Base-by-base conservation (phyloP, 2,888 invertebrate genomes). In the Biston stratarius region DNA sequence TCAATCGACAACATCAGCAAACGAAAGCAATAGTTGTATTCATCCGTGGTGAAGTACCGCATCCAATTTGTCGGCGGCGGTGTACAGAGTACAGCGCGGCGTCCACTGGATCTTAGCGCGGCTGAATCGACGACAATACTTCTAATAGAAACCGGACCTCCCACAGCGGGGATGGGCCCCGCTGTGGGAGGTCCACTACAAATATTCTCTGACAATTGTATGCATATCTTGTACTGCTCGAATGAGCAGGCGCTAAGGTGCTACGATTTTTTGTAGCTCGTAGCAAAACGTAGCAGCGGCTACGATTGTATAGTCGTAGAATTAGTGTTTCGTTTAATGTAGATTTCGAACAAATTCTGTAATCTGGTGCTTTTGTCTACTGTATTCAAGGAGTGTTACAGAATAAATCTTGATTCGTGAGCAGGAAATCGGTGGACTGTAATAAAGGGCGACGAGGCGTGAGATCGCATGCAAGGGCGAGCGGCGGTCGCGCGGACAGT, bases 1-100 rank as follows among this genome's bases (percentile, higher is more conserved):
- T 24, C 40, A 7, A 49, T n/a, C 38, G 48, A 5, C 15, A 51
- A 40, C 24, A 40, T 5, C 11, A 24, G 15, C 38, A 40, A 34
- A 52, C 51, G 14, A 36, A 34, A 52, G 36, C 52, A 9, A 36
- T 52, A 52, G 51, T 51, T 12, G 34, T 51, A 51, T 51, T 51
- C 34, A n/a, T 42, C 34, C 10, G 24, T 9, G 14, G 6, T 34
- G 14, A 44, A 52, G 14, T 52, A 60, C 14, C 15, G 60, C 34
- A 49, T 60, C 60, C 51, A 52, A 60, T 44, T 40, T 36, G 42
- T n/a, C 14, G 52, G 52, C 9, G 36, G 36, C n/a, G 2, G 8
- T 0, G 34, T 34, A 0, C 15, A n/a, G n/a, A n/a, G n/a, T 10
- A 3, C 10, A 0, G 48, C 14, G 12, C 38, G n/a, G 38, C n/a